A percentile compares a stretch with the other conserved stretches of the same genome.
These are phyloP conservation scores for Melieria crassipennis DNA, from an alignment of 2,888 invertebrate species.

Conservation along the genomic window DNA sequence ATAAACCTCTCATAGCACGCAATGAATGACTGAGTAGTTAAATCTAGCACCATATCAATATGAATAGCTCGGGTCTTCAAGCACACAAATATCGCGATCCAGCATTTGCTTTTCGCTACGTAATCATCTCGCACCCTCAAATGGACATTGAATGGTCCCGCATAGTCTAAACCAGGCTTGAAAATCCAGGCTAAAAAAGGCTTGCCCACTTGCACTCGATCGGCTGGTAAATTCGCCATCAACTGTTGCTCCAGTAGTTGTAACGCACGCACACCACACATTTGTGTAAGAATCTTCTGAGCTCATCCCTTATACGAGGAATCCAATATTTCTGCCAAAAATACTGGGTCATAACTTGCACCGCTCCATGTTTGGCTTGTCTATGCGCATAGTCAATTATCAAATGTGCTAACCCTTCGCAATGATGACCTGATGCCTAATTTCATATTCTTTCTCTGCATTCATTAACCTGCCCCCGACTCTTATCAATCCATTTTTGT, in stretches of 20 bases:
- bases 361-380: too few relatives aligned
- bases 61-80: conserved; percentile 22
- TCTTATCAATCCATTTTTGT: too few relatives aligned
- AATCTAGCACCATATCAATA: conserved; percentile 1
- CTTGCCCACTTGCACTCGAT: conserved; percentile 2
- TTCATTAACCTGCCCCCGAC: too few relatives aligned
- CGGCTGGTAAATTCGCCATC: conserved; percentile 14
- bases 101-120: not conserved
- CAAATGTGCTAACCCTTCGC: too few relatives aligned
- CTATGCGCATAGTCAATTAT: too few relatives aligned
- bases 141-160: not conserved
- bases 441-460: too few relatives aligned
- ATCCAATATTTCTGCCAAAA: too few relatives aligned
- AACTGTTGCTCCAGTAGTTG: not conserved
- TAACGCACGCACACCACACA: not conserved
- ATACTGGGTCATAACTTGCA: too few relatives aligned
- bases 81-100: conserved; percentile 23
- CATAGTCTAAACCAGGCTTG: conserved; percentile 6
- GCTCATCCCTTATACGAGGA: not conserved
- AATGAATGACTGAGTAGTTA: conserved; percentile 2
- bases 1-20: conserved; percentile 13
- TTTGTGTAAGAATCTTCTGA: conserved; percentile 4
- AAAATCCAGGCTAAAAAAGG: conserved; percentile 1
- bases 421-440: too few relatives aligned
- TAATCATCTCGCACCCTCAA: not conserved